Base-by-base conservation (phyloP, 2,797 vertebrate species). In the Myotis findleyi region DNA sequence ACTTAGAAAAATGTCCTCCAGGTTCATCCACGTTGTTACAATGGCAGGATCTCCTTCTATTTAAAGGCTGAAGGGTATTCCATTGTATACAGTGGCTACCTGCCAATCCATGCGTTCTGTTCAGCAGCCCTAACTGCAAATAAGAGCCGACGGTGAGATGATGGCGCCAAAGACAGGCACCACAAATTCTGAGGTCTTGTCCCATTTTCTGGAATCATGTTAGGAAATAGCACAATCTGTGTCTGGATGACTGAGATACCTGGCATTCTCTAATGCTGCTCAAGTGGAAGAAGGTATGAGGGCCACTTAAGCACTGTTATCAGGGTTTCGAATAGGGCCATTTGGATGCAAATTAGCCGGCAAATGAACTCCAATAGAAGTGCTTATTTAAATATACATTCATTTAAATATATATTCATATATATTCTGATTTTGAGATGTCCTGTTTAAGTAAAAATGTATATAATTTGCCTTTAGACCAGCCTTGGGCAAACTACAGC, bases 321-420 rank as follows among this genome's bases (percentile, higher is more conserved):
- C 94, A 88, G 80, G 79, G 93, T 85, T 95, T 96, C 90, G 96
- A 71, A 96, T 93, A 97, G 91, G 90, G 20, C 91, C 97, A 98
- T 98, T 98, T 96, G 71, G 93, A 98, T 98, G 98, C 97, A 98
- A 98, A 98, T 98, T 97, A 98, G 69, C 84, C 95, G 97, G 97
- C 97, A 97, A 98, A 97, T 96, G 95, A 98, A 98, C 91, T 90
- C 49, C 27, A 0, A 5, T 79, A 79, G 71, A 98, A 97, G 77
- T 96, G 88, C 97, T 98, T 95, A 97, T 97, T 98, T 97, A 96
- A 90, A 98, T 27, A 57, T 10, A 55, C 23, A 57, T 57, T 57
- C 55, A 25, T 59, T 57, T 57, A 57, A 57, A 59, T 47, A 47
- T 25, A 87, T 76, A 13, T 69, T 69, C 49, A 41, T 41, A 41